Conservation (phyloP, 1,140 invertebrate genomes). For the Drosophila sechellia region DNA sequence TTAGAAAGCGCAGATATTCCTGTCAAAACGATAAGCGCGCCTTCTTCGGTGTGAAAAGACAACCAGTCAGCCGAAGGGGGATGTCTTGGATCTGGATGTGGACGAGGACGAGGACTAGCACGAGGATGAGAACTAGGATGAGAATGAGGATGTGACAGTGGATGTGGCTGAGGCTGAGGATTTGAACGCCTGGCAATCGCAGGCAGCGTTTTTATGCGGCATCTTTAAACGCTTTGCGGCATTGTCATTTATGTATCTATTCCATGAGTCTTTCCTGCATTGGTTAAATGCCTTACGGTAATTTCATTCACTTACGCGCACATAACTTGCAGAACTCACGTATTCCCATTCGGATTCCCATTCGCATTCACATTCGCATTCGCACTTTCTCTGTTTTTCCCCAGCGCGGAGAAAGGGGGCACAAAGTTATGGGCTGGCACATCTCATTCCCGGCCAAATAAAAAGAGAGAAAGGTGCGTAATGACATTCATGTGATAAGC, state of each 20-base stretch:
- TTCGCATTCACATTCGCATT: slow-evolving; percentile 20
- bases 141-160: background rate
- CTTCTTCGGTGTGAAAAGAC: slow-evolving; percentile 35
- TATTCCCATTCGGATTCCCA: slow-evolving; percentile 71
- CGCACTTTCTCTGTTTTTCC: slow-evolving; percentile 5
- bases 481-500: slow-evolving; percentile 80
- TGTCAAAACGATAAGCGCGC: slow-evolving; percentile 81
- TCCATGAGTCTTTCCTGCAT: slow-evolving; percentile 67
- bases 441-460: slow-evolving; percentile 12
- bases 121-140: background rate
- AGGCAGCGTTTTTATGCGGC: slow-evolving; percentile 70
- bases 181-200: slow-evolving; percentile 26
- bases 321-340: slow-evolving; percentile 83
- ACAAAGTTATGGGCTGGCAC: slow-evolving; percentile 36
- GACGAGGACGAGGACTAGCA: too few relatives aligned
- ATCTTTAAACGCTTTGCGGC: slow-evolving; percentile 81
- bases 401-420: slow-evolving; percentile 13
- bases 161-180: slow-evolving; percentile 4
- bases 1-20: slow-evolving; percentile 82
- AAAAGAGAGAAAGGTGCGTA: slow-evolving; percentile 60
- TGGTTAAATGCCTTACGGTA: slow-evolving; percentile 83
- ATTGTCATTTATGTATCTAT: slow-evolving; percentile 84
- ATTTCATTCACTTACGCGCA: slow-evolving; percentile 83
- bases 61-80: slow-evolving; percentile 8
- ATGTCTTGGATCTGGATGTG: background rate